phyloP scores from a whole-genome alignment of 2,888 invertebrate genomes.

The Uropetala carovei region DNA sequence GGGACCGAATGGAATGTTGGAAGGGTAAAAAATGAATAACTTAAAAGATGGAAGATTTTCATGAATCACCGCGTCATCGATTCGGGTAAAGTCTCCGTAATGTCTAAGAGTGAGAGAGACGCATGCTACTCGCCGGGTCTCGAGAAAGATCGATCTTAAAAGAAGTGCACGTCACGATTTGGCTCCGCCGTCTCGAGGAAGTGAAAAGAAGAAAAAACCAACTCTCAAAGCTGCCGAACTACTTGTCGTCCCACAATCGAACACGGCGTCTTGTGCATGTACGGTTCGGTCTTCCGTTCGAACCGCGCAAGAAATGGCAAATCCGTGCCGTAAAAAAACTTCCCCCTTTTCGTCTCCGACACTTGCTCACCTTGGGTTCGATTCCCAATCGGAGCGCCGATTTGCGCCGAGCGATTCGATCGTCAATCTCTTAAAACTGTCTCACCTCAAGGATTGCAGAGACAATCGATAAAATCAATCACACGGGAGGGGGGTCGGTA shows the following conservation, averaged over 20 bases:
- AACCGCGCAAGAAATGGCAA: neutral
- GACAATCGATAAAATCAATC: slow-evolving; percentile 29
- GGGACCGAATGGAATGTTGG: neutral
- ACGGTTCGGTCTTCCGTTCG: neutral
- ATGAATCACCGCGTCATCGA: no score
- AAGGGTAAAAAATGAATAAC: neutral
- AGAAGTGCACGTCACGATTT: no score
- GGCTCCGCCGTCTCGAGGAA: no score
- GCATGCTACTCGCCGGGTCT: no score
- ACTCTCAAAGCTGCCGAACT: no score
- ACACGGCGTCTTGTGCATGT: neutral
- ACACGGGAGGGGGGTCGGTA: neutral
- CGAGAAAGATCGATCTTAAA: no score
- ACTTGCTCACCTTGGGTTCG: slow-evolving; percentile 10
- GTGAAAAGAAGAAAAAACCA: no score
- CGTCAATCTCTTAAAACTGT: neutral
- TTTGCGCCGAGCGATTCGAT: neutral
- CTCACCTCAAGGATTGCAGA: neutral
- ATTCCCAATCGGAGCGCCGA: neutral
- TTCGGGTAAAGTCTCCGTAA: no score
- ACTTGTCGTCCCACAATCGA: neutral
- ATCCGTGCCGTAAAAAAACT: neutral
- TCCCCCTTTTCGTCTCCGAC: neutral
- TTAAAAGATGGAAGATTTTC: neutral
- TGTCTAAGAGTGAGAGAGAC: no score